A percentile compares a stretch with the other conserved stretches of the same genome.
Evolutionary conservation across 2,888 invertebrate species (phyloP).

Genomic region (Eudasyphora cyanicolor): DNA sequence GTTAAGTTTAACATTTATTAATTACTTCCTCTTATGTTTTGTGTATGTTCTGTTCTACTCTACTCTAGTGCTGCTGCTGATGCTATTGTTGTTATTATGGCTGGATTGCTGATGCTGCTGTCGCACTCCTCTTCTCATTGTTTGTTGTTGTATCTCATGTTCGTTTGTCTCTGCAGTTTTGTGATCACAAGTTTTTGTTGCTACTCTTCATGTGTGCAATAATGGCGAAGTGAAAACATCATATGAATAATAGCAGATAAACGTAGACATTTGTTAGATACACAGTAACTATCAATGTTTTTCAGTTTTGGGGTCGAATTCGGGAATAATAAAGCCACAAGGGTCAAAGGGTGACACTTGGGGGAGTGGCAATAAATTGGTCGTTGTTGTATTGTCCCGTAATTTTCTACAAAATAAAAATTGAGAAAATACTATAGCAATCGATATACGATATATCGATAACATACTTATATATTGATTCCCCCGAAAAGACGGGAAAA

Average conservation of each 20-base stretch:
- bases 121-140: background rate
- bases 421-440: too few species aligned
- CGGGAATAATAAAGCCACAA: too few species aligned
- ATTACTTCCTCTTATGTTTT: conserved; percentile 59
- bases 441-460: too few species aligned
- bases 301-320: too few species aligned
- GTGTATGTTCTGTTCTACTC: conserved; percentile 26
- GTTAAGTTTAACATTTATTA: conserved; percentile 65
- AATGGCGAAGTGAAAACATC: conserved; percentile 51
- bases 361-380: too few species aligned
- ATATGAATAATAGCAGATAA: conserved; percentile 40
- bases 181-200: conserved; percentile 6
- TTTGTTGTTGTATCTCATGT: background rate
- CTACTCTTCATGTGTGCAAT: conserved; percentile 6
- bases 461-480: too few species aligned
- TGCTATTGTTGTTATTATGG: background rate
- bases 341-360: too few species aligned
- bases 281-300: conserved; percentile 29
- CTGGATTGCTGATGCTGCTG: too few species aligned
- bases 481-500: too few species aligned
- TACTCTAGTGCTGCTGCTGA: background rate
- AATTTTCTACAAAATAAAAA: too few species aligned
- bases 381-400: too few species aligned
- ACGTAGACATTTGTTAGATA: conserved; percentile 33
- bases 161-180: conserved; percentile 20